Conservation (phyloP, 2,797 vertebrate species). For the Coendou prehensilis region DNA sequence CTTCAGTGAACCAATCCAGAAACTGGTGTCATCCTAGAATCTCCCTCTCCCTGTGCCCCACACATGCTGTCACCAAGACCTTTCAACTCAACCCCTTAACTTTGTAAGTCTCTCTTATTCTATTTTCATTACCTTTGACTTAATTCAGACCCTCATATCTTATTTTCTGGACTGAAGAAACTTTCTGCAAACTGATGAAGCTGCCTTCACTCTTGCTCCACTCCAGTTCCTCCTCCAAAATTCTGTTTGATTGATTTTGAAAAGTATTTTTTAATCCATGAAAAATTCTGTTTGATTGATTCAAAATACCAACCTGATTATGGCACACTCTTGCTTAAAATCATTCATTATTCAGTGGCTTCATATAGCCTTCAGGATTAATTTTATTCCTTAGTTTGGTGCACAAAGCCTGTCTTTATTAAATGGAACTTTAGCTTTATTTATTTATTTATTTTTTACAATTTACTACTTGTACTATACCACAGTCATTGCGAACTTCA, state of each 20-base stretch:
- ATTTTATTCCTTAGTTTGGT: slow-evolving; percentile 26
- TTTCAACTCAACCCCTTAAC: background rate
- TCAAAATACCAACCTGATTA: background rate
- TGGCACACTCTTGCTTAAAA: slow-evolving; percentile 37
- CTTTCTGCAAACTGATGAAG: background rate
- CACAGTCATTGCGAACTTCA: background rate
- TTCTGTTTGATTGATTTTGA: slow-evolving; percentile 31
- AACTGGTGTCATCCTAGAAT: background rate
- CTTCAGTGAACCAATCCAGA: background rate
- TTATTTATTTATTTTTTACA: background rate
- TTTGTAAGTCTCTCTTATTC: background rate
- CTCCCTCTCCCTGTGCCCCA: background rate
- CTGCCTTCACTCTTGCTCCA: background rate
- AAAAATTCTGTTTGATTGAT: slow-evolving; percentile 47
- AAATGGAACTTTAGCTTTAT: background rate
- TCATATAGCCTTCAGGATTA: background rate
- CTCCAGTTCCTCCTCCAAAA: background rate
- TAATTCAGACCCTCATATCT: background rate
- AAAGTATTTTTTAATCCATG: slow-evolving; percentile 20
- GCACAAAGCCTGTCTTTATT: slow-evolving; percentile 1
- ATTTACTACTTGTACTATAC: background rate
- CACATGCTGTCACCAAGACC: background rate
- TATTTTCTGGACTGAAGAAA: slow-evolving; percentile 8
- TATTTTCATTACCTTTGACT: background rate
- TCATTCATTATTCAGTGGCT: slow-evolving; percentile 33